Conservation (phyloP, 2,888 invertebrate species). For the Elegia similella region DNA sequence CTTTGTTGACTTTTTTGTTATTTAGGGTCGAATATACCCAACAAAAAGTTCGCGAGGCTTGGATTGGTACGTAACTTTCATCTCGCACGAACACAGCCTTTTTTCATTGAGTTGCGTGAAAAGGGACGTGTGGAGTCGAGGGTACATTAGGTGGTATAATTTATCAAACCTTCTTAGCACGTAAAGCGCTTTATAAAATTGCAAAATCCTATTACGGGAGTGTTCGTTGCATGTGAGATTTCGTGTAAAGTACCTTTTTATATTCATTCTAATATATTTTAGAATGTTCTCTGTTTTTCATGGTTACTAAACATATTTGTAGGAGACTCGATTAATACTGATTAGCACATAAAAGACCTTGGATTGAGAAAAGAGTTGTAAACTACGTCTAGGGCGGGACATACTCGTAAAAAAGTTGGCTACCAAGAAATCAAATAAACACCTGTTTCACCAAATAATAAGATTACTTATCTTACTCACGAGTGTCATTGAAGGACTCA, state of each 20-base stretch:
- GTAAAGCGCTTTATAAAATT: neutral
- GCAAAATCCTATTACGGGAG: neutral
- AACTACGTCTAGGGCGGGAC: no score
- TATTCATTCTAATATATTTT: neutral
- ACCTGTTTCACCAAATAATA: neutral
- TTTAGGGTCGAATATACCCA: neutral
- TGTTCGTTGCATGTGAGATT: neutral
- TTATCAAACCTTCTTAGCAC: neutral
- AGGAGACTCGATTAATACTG: no score
- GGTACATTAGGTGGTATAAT: neutral
- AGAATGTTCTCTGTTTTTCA: neutral
- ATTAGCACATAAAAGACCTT: no score
- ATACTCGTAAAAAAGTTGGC: no score
- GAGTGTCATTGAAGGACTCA: neutral
- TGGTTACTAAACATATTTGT: neutral
- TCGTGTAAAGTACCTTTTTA: neutral
- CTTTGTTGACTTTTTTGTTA: slow-evolving; percentile 8
- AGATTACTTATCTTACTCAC: neutral
- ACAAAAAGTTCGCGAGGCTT: neutral
- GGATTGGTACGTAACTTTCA: slow-evolving; percentile 9
- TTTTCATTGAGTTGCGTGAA: slow-evolving; percentile 8
- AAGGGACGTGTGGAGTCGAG: neutral
- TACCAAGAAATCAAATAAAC: no score
- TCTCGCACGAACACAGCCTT: neutral
- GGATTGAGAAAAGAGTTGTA: no score